These are phyloP conservation scores for Scortum barcoo DNA, from an alignment of 2,113 vertebrate species.

Conservation along the genomic window DNA sequence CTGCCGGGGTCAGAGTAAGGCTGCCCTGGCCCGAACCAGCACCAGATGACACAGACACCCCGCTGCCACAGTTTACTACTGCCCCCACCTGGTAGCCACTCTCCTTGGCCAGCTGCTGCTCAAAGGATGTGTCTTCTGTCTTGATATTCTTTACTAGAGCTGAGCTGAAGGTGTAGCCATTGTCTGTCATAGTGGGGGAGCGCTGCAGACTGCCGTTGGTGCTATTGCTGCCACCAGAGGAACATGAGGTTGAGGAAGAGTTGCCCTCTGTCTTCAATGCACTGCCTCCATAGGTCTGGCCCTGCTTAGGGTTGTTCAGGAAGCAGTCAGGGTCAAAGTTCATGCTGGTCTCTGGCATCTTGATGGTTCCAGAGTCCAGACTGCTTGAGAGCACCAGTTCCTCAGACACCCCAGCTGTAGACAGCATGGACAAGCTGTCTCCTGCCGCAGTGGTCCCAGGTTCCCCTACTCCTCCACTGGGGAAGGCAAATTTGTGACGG, in stretches of 20 bases:
- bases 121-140: slow-evolving; percentile 98
- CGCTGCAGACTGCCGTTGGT: slow-evolving; percentile 87
- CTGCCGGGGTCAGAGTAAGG: slow-evolving; percentile 89
- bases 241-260: slow-evolving; percentile 77
- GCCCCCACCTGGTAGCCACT: slow-evolving; percentile 85
- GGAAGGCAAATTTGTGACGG: slow-evolving; percentile 98
- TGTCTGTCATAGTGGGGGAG: slow-evolving; percentile 88
- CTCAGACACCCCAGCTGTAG: slow-evolving; percentile 91
- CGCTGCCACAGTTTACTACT: slow-evolving; percentile 81
- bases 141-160: slow-evolving; percentile 96
- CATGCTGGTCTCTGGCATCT: slow-evolving; percentile 97
- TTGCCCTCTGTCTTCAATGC: slow-evolving; percentile 93
- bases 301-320: slow-evolving; percentile 99
- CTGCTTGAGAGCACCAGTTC: slow-evolving; percentile 97
- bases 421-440: slow-evolving; percentile 93
- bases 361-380: slow-evolving; percentile 91
- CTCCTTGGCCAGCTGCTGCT: slow-evolving; percentile 97
- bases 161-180: slow-evolving; percentile 89
- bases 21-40: slow-evolving; percentile 84
- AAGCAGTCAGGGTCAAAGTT: slow-evolving; percentile 99
- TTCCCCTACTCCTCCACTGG: slow-evolving; percentile 86
- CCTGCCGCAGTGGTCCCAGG: slow-evolving; percentile 75
- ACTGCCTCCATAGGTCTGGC: slow-evolving; percentile 97
- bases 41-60: slow-evolving; percentile 85
- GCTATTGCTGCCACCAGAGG: slow-evolving; percentile 78